Conservation (phyloP, 2,888 invertebrate genomes). For the Platynereis dumerilii region DNA sequence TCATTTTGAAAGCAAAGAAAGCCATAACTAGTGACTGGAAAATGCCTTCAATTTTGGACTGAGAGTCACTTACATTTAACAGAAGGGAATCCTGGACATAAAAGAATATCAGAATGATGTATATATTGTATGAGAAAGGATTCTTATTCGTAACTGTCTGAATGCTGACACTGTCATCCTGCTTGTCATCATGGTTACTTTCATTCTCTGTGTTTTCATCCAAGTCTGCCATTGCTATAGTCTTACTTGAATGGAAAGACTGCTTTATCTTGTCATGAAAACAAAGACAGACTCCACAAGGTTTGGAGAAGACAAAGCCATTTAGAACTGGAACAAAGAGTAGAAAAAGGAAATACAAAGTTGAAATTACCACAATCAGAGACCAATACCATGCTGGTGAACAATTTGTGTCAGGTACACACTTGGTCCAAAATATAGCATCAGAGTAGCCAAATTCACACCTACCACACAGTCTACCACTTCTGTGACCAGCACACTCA, state of each 20-base stretch:
- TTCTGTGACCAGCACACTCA: constrained; percentile 24
- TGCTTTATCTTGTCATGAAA: too few species aligned
- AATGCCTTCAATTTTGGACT: constrained; percentile 24
- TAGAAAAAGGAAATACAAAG: constrained; percentile 28
- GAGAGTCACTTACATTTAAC: constrained; percentile 25
- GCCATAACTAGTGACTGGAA: constrained; percentile 22
- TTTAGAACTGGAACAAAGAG: constrained; percentile 26
- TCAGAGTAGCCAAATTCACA: constrained; percentile 30
- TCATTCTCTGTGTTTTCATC: not conserved
- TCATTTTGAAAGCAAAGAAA: constrained; percentile 23
- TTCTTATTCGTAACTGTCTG: too few species aligned
- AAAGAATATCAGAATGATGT: constrained; percentile 28
- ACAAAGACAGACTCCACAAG: too few species aligned
- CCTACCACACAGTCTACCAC: constrained; percentile 32
- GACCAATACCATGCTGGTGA: constrained; percentile 18
- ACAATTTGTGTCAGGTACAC: constrained; percentile 29
- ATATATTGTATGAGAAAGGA: not conserved
- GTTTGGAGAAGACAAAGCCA: constrained; percentile 12
- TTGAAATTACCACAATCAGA: constrained; percentile 11
- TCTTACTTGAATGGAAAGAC: too few species aligned
- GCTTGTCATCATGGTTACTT: not conserved
- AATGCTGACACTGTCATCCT: too few species aligned
- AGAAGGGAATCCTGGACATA: constrained; percentile 33
- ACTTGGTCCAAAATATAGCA: constrained; percentile 29
- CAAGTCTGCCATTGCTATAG: not conserved